These are phyloP conservation scores for Carcinoscorpius rotundicauda DNA, from an alignment of 1,140 invertebrate genomes.

Conservation along the genomic window DNA sequence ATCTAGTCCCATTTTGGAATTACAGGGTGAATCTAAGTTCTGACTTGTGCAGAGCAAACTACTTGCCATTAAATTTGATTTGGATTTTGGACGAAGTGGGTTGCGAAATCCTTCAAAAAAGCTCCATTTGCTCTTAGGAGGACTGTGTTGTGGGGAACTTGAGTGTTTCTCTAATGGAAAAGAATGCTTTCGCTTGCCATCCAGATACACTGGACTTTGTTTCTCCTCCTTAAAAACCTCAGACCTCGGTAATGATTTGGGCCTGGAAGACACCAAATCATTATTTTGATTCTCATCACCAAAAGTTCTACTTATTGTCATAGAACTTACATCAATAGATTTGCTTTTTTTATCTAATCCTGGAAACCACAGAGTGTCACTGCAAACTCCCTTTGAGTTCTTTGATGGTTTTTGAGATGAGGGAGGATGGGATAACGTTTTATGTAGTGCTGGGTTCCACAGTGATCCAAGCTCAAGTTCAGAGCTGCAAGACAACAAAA, in stretches of 20 bases:
- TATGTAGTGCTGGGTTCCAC: neutral
- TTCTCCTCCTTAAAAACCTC: neutral
- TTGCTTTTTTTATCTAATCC: no score
- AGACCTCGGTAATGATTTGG: neutral
- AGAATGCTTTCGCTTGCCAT: neutral
- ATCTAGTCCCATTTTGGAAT: neutral
- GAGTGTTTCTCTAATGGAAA: neutral
- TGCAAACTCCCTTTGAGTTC: no score
- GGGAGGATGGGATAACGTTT: neutral
- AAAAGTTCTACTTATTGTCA: neutral
- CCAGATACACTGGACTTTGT: neutral
- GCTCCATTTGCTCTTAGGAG: slow-evolving; percentile 28
- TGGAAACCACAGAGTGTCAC: no score
- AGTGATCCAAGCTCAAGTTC: neutral
- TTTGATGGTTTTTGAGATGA: neutral
- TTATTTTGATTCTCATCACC: neutral
- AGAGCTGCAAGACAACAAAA: neutral
- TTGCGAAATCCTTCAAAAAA: slow-evolving; percentile 46
- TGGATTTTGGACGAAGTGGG: slow-evolving; percentile 36
- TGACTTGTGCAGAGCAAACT: neutral
- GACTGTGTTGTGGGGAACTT: slow-evolving; percentile 2
- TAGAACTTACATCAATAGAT: no score
- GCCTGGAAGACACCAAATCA: neutral
- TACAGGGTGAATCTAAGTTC: neutral
- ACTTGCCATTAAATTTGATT: slow-evolving; percentile 16